Evolutionary conservation across 2,113 vertebrate species (phyloP).

Genomic region (Barnardius zonarius): DNA sequence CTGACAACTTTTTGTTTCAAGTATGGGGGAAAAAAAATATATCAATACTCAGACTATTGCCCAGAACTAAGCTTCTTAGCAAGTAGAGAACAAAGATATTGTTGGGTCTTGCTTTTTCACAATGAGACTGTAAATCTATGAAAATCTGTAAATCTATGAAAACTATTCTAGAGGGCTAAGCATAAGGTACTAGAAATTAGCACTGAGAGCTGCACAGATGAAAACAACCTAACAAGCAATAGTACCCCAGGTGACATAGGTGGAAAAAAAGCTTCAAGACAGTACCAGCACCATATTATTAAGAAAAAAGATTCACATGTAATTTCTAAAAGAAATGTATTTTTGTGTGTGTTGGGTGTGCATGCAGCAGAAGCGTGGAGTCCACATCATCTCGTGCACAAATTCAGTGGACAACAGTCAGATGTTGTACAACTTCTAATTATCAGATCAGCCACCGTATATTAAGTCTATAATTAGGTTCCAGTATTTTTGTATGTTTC

Average conservation of each 20-base stretch:
- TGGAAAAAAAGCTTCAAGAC: not conserved
- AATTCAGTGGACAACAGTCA: not conserved
- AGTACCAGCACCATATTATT: not conserved
- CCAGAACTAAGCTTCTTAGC: not conserved
- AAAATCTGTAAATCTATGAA: not conserved
- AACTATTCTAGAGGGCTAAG: not conserved
- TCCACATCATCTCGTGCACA: not conserved
- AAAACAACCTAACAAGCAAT: not conserved
- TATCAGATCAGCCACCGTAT: not conserved
- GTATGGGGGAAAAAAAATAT: fast-evolving
- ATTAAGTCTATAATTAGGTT: not conserved
- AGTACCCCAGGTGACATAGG: not conserved
- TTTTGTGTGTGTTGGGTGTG: not conserved
- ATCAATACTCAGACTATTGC: not conserved
- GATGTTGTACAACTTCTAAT: not conserved
- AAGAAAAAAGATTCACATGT: not conserved
- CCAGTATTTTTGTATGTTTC: not conserved
- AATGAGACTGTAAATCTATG: not conserved
- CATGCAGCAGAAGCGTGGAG: not conserved
- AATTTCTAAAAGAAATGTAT: not conserved
- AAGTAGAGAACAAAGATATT: not conserved
- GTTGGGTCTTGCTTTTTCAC: not conserved
- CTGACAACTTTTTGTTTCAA: not conserved
- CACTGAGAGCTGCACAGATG: not conserved
- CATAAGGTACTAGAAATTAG: not conserved